Percentiles rank a stretch among this genome's conserved stretches.
Conservation (phyloP, 1,140 invertebrate species). For the Cryptotermes secundus region DNA sequence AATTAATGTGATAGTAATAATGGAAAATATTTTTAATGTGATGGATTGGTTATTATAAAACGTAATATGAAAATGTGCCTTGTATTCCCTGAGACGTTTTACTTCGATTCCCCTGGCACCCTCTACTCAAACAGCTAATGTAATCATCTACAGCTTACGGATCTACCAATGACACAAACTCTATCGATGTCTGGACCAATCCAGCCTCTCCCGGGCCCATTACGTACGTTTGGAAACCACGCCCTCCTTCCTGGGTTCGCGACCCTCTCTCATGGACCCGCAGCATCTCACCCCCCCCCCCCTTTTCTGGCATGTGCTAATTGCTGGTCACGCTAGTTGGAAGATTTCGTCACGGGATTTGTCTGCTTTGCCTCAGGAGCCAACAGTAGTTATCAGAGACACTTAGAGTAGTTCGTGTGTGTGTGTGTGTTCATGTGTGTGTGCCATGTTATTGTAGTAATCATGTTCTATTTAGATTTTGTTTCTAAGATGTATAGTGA, state of each 20-base stretch:
- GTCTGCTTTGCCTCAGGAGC: neutral
- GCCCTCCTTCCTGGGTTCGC: neutral
- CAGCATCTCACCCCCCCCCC: neutral
- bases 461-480: neutral
- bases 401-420: neutral
- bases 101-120: neutral
- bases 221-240: neutral
- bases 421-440: neutral
- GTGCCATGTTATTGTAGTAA: neutral
- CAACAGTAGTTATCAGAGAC: neutral
- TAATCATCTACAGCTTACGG: neutral
- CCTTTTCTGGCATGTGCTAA: neutral
- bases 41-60: too few species aligned
- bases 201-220: neutral
- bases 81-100: too few species aligned
- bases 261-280: slow-evolving; percentile 1
- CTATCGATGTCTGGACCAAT: slow-evolving; percentile 1
- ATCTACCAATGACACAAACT: neutral
- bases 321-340: neutral
- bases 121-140: neutral
- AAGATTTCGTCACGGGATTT: slow-evolving; percentile 13
- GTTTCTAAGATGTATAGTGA: neutral
- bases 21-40: too few species aligned
- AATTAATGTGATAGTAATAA: too few species aligned
- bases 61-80: too few species aligned